phyloP scores from a whole-genome alignment of 30 jellyfish, hydroid and myxozoan species.

The Sanderia malayensis region DNA sequence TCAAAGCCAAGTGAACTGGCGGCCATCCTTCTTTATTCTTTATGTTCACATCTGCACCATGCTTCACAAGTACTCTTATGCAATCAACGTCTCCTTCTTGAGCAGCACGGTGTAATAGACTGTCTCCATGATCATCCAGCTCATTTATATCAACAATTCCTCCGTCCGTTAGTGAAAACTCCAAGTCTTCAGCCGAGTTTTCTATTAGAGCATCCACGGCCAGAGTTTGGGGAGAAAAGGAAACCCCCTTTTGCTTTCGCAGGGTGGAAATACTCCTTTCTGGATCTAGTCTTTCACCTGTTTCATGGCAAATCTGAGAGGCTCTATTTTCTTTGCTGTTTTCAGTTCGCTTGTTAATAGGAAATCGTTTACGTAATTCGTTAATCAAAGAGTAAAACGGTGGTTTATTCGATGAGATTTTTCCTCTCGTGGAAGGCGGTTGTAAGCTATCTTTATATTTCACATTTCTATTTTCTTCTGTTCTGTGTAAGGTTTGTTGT shows the following conservation, averaged over 20 bases:
- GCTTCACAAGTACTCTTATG: conserved; percentile 40
- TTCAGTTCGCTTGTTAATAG: conserved; percentile 15
- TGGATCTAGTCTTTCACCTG: conserved; percentile 51
- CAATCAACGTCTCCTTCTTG: conserved; percentile 60
- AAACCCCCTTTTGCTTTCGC: conserved; percentile 51
- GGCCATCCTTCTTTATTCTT: conserved; percentile 69
- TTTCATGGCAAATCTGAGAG: conserved; percentile 55
- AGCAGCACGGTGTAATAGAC: conserved; percentile 64
- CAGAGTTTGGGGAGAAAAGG: conserved; percentile 58
- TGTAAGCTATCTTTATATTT: neutral
- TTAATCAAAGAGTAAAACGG: conserved; percentile 13
- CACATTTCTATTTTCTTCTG: neutral
- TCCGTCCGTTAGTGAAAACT: conserved; percentile 10
- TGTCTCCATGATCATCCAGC: conserved; percentile 46
- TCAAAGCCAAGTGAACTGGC: conserved; percentile 50
- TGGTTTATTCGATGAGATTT: neutral
- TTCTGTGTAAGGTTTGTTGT: neutral
- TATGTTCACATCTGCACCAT: conserved; percentile 46
- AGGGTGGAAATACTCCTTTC: conserved; percentile 5
- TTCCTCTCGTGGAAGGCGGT: no score
- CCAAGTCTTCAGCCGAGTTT: conserved; percentile 41
- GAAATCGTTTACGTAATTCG: conserved; percentile 53
- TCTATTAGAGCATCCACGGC: conserved; percentile 51
- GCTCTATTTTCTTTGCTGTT: conserved; percentile 15
- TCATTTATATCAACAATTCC: conserved; percentile 21